These are phyloP conservation scores for Carapus acus DNA, from an alignment of 2,797 vertebrate genomes.

Conservation along the genomic window DNA sequence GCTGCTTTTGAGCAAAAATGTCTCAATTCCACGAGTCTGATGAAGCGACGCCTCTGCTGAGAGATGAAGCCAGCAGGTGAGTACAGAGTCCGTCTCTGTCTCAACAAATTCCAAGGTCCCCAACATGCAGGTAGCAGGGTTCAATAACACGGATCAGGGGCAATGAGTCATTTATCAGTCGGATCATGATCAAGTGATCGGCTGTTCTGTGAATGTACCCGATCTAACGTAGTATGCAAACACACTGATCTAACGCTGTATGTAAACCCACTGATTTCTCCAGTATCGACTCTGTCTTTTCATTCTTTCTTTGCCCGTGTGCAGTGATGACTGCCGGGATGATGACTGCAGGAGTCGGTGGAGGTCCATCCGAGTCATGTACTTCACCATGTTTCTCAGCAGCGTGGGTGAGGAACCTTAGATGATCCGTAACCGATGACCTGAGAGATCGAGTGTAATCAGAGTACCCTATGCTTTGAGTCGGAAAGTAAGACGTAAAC, in stretches of 20 bases:
- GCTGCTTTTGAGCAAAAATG: constrained; percentile 50
- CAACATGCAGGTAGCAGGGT: too few species aligned
- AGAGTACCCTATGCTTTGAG: too few species aligned
- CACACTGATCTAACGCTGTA: not conserved
- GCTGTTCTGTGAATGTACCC: too few species aligned
- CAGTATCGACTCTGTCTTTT: not conserved
- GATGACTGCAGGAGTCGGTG: constrained; percentile 80
- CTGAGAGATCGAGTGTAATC: too few species aligned
- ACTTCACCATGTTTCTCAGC: constrained; percentile 98
- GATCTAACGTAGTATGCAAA: too few species aligned
- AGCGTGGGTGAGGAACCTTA: constrained; percentile 84
- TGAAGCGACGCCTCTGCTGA: constrained; percentile 63
- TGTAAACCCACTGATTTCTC: not conserved
- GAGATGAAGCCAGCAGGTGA: constrained; percentile 66
- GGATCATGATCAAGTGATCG: too few species aligned
- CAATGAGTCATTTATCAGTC: too few species aligned
- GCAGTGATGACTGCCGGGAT: constrained; percentile 70
- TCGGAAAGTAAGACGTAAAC: too few species aligned
- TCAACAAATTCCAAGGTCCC: not conserved
- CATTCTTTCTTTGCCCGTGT: constrained; percentile 8
- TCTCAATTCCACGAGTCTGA: constrained; percentile 54
- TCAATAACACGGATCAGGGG: too few species aligned
- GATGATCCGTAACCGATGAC: too few species aligned
- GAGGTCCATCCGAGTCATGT: constrained; percentile 92
- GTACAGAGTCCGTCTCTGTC: constrained; percentile 24